Base-by-base conservation (phyloP, 1,140 invertebrate species). In the Anastrepha obliqua region DNA sequence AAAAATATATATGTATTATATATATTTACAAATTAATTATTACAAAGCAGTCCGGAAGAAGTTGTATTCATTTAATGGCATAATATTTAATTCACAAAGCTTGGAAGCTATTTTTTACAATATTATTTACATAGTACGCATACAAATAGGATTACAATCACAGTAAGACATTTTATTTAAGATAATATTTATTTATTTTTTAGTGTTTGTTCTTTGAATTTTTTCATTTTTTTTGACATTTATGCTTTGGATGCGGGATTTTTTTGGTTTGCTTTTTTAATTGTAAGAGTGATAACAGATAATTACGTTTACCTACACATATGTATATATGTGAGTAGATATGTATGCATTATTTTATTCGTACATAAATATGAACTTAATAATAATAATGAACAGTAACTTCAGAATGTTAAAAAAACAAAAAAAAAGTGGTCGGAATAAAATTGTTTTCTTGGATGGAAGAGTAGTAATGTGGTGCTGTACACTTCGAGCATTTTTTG, bases 71-170 rank as follows among this genome's bases (percentile, higher is more conserved):
- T 11, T 67, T 67, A 42, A 67, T 42, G 29, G 8, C 2, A 11
- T 67, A 29, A 29, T 8, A 29, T 3, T 11, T 42, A 67, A 67
- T 67, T 67, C 3, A 67, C 13, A 44, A 44, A n/a, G 20, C 29
- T 9, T 39, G 0, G 39, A 70, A 9, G 64, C 20, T 7, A 65
- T 29, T 29, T 65, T 62, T 15, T 62, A 13, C 60, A 62, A 62
- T 15, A 5, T 13, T 62, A 17, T 55, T 0, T 20, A 55, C 55
- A 11, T 55, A 62, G 42, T 81, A 58, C 47, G 55, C 51, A n/a
- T 81, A 81, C 44, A 81, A 62, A 6, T 81, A 55, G 47, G 2
- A 81, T 81, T 62, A 81, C 44, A 81, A 81, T 81, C 74, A 81
- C 44, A 81, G 74, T 81, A 55, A 81, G 47, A 81, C 9, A 81